phyloP scores from a whole-genome alignment of 2,888 invertebrate species.

The Latheticus oryzae region DNA sequence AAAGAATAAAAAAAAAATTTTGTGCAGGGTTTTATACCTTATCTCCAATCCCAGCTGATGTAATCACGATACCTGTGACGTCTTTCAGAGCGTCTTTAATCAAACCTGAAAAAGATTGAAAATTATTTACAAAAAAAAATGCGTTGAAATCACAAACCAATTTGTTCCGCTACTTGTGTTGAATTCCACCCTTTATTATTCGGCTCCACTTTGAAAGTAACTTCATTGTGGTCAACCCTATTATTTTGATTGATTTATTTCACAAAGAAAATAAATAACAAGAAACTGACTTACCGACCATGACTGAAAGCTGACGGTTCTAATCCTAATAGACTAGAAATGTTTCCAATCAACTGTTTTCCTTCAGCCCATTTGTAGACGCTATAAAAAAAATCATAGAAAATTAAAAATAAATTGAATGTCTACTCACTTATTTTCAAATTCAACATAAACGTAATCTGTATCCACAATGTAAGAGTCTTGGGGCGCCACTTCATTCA shows the following conservation, averaged over 20 bases:
- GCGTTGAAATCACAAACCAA: constrained; percentile 66
- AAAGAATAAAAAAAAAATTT: constrained; percentile 39
- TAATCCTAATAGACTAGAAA: constrained; percentile 77
- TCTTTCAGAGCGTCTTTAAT: constrained; percentile 76
- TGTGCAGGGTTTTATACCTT: constrained; percentile 68
- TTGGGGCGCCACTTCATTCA: constrained; percentile 5
- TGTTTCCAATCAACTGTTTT: constrained; percentile 75
- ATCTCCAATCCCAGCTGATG: constrained; percentile 83
- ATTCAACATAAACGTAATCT: constrained; percentile 82
- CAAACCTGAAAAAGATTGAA: constrained; percentile 62
- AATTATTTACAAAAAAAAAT: background rate
- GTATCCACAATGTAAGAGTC: constrained; percentile 73
- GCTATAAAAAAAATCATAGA: constrained; percentile 57
- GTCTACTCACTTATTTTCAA: constrained; percentile 75
- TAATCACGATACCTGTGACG: constrained; percentile 76
- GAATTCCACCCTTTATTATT: constrained; percentile 76
- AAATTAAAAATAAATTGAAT: background rate
- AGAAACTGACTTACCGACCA: constrained; percentile 68
- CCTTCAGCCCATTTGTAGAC: constrained; percentile 80
- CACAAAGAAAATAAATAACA: constrained; percentile 55
- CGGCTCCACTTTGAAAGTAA: constrained; percentile 79
- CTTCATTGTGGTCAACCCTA: constrained; percentile 82
- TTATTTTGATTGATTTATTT: too few species aligned
- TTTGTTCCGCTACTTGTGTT: constrained; percentile 73
- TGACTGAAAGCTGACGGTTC: constrained; percentile 73